Percentiles rank a stretch among this genome's conserved stretches.
phyloP scores from a whole-genome alignment of 2,888 invertebrate genomes.

The Melinaea marsaeus region DNA sequence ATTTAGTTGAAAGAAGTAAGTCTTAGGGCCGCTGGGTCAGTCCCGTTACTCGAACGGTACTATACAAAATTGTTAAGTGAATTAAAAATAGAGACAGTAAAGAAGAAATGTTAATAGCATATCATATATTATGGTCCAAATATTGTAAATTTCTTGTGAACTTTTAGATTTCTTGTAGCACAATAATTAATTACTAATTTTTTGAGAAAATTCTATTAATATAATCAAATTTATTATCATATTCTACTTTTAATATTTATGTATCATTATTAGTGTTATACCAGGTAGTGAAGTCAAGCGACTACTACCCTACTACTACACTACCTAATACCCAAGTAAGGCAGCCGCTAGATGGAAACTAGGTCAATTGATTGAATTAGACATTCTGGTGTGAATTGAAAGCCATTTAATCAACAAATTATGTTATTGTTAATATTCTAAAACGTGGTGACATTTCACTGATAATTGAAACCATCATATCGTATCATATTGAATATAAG shows the following conservation, averaged over 20 bases:
- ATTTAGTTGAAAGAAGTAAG: slow-evolving; percentile 45
- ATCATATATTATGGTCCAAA: no score
- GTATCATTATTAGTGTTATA: no score
- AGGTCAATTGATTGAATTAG: slow-evolving; percentile 3
- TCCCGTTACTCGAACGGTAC: slow-evolving; percentile 66
- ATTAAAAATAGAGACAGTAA: slow-evolving; percentile 28
- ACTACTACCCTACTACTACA: no score
- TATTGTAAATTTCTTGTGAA: no score
- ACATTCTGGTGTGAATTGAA: neutral
- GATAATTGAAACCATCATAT: slow-evolving; percentile 14
- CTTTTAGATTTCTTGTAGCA: no score
- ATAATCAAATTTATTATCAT: no score
- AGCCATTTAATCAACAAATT: neutral
- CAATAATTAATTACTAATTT: no score
- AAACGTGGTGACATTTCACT: slow-evolving; percentile 19
- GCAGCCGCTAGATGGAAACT: neutral
- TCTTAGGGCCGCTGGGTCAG: slow-evolving; percentile 54
- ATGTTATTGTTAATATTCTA: slow-evolving; percentile 8
- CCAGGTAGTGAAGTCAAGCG: no score
- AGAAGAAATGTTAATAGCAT: neutral
- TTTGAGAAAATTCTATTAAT: no score
- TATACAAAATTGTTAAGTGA: slow-evolving; percentile 51
- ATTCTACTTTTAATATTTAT: no score
- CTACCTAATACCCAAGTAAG: no score
- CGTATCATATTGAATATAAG: slow-evolving; percentile 9